Conservation (phyloP, 2,888 invertebrate genomes). For the Eumerus sabulonum region DNA sequence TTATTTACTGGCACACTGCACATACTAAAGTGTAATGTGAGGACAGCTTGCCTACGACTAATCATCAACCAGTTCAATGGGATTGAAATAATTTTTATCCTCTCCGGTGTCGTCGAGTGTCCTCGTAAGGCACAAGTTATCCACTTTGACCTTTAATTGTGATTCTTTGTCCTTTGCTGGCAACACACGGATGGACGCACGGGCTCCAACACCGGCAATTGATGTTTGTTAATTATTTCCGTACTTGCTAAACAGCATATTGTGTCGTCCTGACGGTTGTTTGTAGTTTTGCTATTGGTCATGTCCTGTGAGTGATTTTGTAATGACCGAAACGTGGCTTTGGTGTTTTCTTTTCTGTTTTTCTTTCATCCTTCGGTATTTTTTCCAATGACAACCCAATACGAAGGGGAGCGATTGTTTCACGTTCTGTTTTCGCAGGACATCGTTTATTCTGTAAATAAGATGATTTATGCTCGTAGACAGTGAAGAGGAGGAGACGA, state of each 20-base stretch:
- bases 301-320: conserved; percentile 51
- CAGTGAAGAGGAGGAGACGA: not conserved
- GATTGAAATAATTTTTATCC: conserved; percentile 50
- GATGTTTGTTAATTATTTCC: conserved; percentile 60
- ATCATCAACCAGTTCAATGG: conserved; percentile 63
- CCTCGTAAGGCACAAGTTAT: conserved; percentile 18
- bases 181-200: conserved; percentile 1
- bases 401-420: not conserved
- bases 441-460: not conserved
- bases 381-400: conserved; percentile 32
- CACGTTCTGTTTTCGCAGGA: not conserved
- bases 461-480: not conserved
- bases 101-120: not conserved
- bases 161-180: conserved; percentile 20
- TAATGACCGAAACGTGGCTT: conserved; percentile 43
- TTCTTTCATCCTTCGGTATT: not conserved
- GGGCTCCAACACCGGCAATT: conserved; percentile 6
- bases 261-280: conserved; percentile 39
- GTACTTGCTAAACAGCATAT: conserved; percentile 32
- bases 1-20: conserved; percentile 59
- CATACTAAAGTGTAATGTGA: conserved; percentile 19
- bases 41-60: conserved; percentile 30
- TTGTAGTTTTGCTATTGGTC: conserved; percentile 39
- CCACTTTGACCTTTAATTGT: conserved; percentile 50
- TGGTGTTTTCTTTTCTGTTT: conserved; percentile 52